Evolutionary conservation across 1,140 invertebrate species (phyloP), one percentile per base, ranked within the genome.

Genomic region (Acromyrmex charruanus): DNA sequence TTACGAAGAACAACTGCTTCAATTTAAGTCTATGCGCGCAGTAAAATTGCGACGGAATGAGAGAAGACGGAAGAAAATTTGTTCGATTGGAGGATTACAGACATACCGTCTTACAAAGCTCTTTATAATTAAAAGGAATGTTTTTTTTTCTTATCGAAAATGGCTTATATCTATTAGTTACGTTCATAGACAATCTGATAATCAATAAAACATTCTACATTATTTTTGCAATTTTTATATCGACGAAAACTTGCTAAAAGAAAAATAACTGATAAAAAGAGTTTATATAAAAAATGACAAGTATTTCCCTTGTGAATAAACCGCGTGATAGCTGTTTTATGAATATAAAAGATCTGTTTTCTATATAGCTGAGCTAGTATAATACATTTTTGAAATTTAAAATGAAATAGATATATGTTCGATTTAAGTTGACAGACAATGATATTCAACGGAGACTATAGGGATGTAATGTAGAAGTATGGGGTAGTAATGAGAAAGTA

Each of bases 11-110:
- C 80, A 82, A 82, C 69, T 61, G 80, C 69, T 59, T 82, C 77
- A 69, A 86, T 86, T 86, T 71, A 69, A 86, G 35, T 68, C 77
- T 80, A 86, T 82, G 85, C 77, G 85, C 53, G 77, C 77, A 77
- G 68, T 82, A 82, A 86, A 82, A 86, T 81, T 69, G 77, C 68
- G 39, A 59, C 74, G 63, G 25, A 86, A 68, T 51, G 63, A 86
- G 61, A 81, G 59, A 66, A 49, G 39, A 81, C 25, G 63, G 51
- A 66, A 25, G 63, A 58, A 77, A 68, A 49, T 58, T 66, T 81
- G 51, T 86, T 28, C 14, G 49, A 25, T 53, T 72, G 35, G 28
- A 49, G 61, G 44, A 81, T 86, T 80, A 55, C 84, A 35, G 21
- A 86, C 63, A n/a, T 6, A 16, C 58, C 39, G n/a, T 85, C 59